Evolutionary conservation across 2,113 vertebrate species (phyloP).

Genomic region (Motacilla alba): DNA sequence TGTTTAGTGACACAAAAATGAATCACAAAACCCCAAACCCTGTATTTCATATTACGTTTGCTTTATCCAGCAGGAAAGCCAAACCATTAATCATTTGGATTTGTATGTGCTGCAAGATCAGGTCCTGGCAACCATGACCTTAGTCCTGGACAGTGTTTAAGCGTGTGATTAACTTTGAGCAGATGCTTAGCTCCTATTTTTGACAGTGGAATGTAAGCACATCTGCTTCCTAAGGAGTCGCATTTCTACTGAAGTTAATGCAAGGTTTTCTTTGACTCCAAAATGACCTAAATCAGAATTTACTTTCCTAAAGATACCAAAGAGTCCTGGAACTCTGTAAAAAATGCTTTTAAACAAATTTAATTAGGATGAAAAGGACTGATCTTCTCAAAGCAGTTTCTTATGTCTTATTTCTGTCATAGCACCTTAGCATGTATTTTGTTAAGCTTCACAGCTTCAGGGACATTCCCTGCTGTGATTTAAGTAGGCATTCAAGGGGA

Average conservation of each 20-base stretch:
- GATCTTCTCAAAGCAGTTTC: neutral
- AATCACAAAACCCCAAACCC: neutral
- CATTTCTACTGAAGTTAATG: slow-evolving; percentile 23
- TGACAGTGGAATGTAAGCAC: slow-evolving; percentile 62
- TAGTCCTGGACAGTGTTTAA: slow-evolving; percentile 52
- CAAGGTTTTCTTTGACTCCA: slow-evolving; percentile 18
- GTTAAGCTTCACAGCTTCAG: neutral
- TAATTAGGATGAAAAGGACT: neutral
- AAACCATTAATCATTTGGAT: slow-evolving; percentile 46
- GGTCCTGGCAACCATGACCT: slow-evolving; percentile 49
- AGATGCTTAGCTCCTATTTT: slow-evolving; percentile 52
- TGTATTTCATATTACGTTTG: slow-evolving; percentile 12
- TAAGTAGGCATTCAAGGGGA: neutral
- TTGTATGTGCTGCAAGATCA: slow-evolving; percentile 50
- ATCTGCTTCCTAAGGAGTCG: slow-evolving; percentile 35
- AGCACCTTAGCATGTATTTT: neutral
- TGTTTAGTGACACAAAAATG: neutral
- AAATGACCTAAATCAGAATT: neutral
- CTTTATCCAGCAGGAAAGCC: slow-evolving; percentile 4
- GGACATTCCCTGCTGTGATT: neutral
- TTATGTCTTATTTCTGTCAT: neutral
- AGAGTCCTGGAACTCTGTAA: neutral
- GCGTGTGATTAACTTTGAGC: slow-evolving; percentile 8
- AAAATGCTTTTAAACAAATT: neutral
- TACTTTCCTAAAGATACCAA: neutral